phyloP scores from a whole-genome alignment of 2,888 invertebrate genomes.

The Eueremaeus valkanovi region DNA sequence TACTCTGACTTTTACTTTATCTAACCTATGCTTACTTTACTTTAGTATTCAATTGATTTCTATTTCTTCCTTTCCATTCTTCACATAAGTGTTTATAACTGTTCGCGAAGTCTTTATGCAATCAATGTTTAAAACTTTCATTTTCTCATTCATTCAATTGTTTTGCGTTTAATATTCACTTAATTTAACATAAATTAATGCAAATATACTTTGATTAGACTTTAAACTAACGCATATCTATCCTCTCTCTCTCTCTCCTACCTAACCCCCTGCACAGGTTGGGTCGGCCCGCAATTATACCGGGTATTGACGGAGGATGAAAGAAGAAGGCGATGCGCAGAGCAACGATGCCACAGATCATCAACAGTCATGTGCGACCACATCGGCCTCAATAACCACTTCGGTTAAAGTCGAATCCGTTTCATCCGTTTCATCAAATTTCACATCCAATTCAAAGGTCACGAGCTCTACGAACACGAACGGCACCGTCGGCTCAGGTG shows the following conservation, averaged over 20 bases:
- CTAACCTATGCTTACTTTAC: not conserved
- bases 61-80: not conserved
- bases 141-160: too few relatives aligned
- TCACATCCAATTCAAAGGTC: conserved; percentile 3
- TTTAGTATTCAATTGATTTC: conserved; percentile 19
- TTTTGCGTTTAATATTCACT: too few relatives aligned
- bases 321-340: conserved; percentile 35
- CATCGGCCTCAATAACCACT: conserved; percentile 1
- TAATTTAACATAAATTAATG: too few relatives aligned
- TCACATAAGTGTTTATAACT: not conserved
- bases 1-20: not conserved
- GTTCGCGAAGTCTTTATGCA: not conserved
- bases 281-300: conserved; percentile 27
- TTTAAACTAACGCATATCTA: too few relatives aligned
- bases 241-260: too few relatives aligned
- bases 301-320: conserved; percentile 37
- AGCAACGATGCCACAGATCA: conserved; percentile 33
- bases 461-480: conserved; percentile 32
- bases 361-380: conserved; percentile 7
- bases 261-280: not conserved
- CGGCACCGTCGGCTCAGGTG: conserved; percentile 32
- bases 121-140: not conserved
- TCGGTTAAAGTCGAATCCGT: not conserved
- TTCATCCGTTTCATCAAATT: conserved; percentile 17
- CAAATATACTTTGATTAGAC: too few relatives aligned